phyloP scores from a whole-genome alignment of 2,797 vertebrate genomes.

The Chaetophractus vellerosus region DNA sequence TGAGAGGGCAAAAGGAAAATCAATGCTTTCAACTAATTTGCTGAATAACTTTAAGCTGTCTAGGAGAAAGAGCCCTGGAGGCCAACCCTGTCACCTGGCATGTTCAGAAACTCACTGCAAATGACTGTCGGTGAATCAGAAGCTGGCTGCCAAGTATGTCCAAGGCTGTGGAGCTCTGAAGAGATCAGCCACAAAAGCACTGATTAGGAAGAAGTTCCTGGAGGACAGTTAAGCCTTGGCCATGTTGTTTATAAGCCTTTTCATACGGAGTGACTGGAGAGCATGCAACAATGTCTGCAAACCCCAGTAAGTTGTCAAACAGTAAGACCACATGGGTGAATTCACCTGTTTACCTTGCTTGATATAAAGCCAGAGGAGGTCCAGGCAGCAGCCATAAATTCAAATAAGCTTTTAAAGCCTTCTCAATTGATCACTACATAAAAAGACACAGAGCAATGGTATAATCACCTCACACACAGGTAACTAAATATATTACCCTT shows the following conservation, averaged over 20 bases:
- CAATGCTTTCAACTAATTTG: conserved; percentile 83
- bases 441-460: conserved; percentile 75
- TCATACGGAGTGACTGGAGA: conserved; percentile 79
- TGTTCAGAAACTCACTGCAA: conserved; percentile 85
- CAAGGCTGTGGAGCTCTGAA: conserved; percentile 26
- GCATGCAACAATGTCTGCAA: conserved; percentile 66
- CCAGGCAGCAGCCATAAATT: conserved; percentile 74
- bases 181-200: conserved; percentile 69
- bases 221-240: conserved; percentile 76
- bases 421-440: conserved; percentile 73
- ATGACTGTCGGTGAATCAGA: conserved; percentile 74
- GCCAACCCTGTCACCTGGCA: conserved; percentile 77
- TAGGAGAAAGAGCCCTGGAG: conserved; percentile 71
- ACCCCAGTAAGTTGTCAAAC: conserved; percentile 80
- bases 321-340: conserved; percentile 67
- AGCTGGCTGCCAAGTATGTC: background rate
- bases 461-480: conserved; percentile 80
- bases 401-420: conserved; percentile 75
- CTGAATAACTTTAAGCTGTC: conserved; percentile 83
- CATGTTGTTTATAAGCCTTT: conserved; percentile 81
- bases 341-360: conserved; percentile 70
- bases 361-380: conserved; percentile 61
- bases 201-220: conserved; percentile 77
- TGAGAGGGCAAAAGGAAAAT: conserved; percentile 66
- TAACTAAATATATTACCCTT: conserved; percentile 80